phyloP scores from a whole-genome alignment of 2,113 vertebrate species.

The Cynocephalus volans region DNA sequence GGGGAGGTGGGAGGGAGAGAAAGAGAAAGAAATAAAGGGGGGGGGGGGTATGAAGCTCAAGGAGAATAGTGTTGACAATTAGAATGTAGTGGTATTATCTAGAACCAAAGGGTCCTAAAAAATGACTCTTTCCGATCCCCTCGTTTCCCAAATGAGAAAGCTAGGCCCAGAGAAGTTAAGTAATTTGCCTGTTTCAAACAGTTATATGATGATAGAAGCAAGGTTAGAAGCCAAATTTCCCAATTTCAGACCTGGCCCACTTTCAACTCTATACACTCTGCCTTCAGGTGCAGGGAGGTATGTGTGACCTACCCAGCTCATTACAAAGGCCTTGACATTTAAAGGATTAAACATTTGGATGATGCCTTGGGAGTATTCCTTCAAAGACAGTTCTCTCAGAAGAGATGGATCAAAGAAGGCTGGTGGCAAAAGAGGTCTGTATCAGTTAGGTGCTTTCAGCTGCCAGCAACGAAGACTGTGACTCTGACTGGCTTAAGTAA shows the following conservation, averaged over 20 bases:
- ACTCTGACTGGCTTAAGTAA: background rate
- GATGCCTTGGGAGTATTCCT: conserved; percentile 18
- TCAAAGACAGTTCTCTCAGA: conserved; percentile 62
- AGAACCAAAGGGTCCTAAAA: background rate
- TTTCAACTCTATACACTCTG: background rate
- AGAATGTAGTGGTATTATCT: background rate
- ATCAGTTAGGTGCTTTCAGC: background rate
- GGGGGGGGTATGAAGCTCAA: background rate
- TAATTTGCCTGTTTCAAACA: conserved; percentile 25
- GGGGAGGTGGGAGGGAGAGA: background rate
- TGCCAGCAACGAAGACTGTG: background rate
- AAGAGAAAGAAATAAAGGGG: background rate
- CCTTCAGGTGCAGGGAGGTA: conserved; percentile 6
- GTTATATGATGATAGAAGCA: background rate
- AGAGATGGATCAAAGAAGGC: conserved; percentile 59
- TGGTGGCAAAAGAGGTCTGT: background rate
- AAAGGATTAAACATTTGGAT: conserved; percentile 60
- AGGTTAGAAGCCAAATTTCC: background rate
- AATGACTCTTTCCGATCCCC: background rate
- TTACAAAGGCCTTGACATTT: conserved; percentile 53
- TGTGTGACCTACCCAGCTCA: background rate
- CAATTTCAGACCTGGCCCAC: background rate
- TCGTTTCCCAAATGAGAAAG: background rate
- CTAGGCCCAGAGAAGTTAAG: background rate
- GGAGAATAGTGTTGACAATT: background rate